Conservation (phyloP, 2,888 invertebrate genomes). For the Orthonychiurus folsomi region DNA sequence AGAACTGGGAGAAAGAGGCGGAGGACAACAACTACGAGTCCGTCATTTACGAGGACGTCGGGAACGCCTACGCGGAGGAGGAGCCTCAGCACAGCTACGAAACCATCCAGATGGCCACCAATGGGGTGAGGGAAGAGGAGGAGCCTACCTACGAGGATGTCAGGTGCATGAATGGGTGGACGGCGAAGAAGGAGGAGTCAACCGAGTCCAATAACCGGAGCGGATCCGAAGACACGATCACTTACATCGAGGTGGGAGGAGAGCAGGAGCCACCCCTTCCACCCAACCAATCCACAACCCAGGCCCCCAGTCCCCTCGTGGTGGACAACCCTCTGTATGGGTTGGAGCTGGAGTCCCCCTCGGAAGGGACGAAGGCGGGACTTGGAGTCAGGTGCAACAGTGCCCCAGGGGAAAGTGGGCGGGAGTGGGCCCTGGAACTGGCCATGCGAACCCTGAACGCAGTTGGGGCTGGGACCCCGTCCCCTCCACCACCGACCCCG, state of each 20-base stretch:
- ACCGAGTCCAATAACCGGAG: slow-evolving; percentile 27
- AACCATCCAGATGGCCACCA: slow-evolving; percentile 23
- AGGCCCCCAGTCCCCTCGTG: slow-evolving; percentile 31
- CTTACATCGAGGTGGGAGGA: slow-evolving; percentile 27
- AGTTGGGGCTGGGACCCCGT: background rate
- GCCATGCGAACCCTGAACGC: background rate
- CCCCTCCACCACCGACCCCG: too few relatives aligned
- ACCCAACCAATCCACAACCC: slow-evolving; percentile 15
- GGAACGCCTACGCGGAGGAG: background rate
- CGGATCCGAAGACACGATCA: slow-evolving; percentile 34
- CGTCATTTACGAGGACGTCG: slow-evolving; percentile 6
- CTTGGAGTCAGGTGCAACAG: slow-evolving; percentile 31
- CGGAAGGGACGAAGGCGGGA: slow-evolving; percentile 15
- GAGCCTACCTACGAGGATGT: slow-evolving; percentile 24
- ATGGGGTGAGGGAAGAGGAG: slow-evolving; percentile 1
- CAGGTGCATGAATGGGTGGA: slow-evolving; percentile 8
- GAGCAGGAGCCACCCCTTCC: background rate
- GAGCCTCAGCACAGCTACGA: slow-evolving; percentile 29
- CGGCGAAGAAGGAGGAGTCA: background rate
- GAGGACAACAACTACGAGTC: slow-evolving; percentile 37
- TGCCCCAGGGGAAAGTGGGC: slow-evolving; percentile 28
- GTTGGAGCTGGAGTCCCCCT: slow-evolving; percentile 12
- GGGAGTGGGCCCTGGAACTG: background rate
- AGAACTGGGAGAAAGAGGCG: background rate
- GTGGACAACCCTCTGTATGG: slow-evolving; percentile 38